Evolutionary conservation across 2,888 invertebrate species (phyloP), one percentile per base, ranked within the genome.

Genomic region (Eupithecia abbreviata): DNA sequence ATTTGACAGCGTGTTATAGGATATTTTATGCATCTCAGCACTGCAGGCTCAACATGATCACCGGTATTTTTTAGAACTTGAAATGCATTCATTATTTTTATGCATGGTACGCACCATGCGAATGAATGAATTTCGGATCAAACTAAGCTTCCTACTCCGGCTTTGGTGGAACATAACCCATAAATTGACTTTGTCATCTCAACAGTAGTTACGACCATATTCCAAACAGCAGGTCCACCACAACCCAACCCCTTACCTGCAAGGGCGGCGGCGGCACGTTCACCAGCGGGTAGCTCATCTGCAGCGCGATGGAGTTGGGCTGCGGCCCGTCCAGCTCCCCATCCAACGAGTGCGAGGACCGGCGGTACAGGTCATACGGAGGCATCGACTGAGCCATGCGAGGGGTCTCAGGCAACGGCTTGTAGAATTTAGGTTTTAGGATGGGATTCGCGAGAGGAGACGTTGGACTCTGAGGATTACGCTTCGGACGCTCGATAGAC

Each of bases 261-360:
- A 95, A 58, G 4, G 94, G 93, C 76, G 95, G 94, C 82, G 95
- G 95, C 78, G 95, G 95, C 66, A 91, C 95, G 82, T 96, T 96
- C 82, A 96, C 96, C 81, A 96, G 91, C 79, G 96, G 96, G 82
- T 96, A 96, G 84, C 94, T 96, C 96, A 96, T 95, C 91, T 96
- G 96, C 93, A 96, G 89, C 86, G 96, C 96, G 84, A 96, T 96
- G 77, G 96, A 96, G 90, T 96, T 96, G 2, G 95, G 95, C 82
- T 91, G 92, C 18, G 94, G 93, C 0, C 92, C 93, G 0, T 93
- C 94, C 84, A 92, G 75, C 74, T 91, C 92, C 0, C 91, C 92
- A 68, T 94, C 94, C 83, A 94, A 72, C 13, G 94, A 94, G 18
- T 91, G 91, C 13, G 93, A 91, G n/a, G 93, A 93, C 77, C 90